Evolutionary conservation across 2,888 invertebrate species (phyloP), one percentile per base, ranked within the genome.

Genomic region (Epinotia ramella): DNA sequence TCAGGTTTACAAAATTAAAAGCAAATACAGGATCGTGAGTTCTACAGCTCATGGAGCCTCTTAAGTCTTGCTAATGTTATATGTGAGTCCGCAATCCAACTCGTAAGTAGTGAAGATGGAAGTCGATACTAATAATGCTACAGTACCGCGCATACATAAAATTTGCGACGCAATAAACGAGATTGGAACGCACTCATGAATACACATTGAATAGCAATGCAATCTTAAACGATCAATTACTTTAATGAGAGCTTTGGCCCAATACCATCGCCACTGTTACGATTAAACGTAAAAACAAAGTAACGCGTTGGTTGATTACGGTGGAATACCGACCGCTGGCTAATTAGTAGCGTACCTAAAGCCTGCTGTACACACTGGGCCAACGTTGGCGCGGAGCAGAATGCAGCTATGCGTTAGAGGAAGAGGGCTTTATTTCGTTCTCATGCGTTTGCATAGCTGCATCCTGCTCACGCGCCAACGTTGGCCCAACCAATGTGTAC

Each of bases 191-290:
- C 65, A 70, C 40, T 75, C 60, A 66, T 75, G 70, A 70, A 75
- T 71, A 71, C 60, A 60, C 70, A 65, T 65, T 73, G 56, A 72
- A 73, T 73, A 60, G 68, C 69, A 44, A 24, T 77, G 71, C 73
- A 79, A 79, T 77, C 76, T 73, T 75, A 77, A 80, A 80, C 74
- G 78, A 78, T 77, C 78, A 79, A 82, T 82, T 81, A 79, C 78
- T 79, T 80, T 80, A 80, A 82, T 79, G 79, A 79, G 82, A 79
- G 79, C 81, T 81, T 81, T 80, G 81, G 78, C 77, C 79, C 70
- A 65, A 60, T 59, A 68, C 56, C 53, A 56, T 64, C 60, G 40
- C 24, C 63, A 67, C 40, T 12, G 62, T 57, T 57, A 59, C 13
- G 33, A 53, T 71, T 71, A 18, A 63, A 49, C 53, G 46, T 49